Conservation (phyloP, 1,140 invertebrate species). For the Conus ventricosus region DNA sequence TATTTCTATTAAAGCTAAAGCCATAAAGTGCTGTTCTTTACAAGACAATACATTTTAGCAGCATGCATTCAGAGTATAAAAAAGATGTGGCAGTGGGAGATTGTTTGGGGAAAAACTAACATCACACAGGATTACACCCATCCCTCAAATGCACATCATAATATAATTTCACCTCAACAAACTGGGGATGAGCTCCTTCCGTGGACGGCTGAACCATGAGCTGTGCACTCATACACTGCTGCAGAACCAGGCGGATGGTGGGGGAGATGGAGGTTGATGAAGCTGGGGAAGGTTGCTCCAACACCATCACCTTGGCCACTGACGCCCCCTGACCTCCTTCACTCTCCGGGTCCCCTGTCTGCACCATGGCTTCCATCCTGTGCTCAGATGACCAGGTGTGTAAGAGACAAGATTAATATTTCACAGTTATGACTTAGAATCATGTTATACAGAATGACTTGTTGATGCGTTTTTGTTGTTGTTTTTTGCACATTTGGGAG, state of each 20-base stretch:
- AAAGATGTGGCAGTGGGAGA: too few species aligned
- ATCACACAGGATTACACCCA: too few species aligned
- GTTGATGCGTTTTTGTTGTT: too few species aligned
- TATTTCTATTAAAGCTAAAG: too few species aligned
- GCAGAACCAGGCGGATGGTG: slow-evolving; percentile 52
- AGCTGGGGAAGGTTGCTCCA: not conserved
- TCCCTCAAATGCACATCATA: too few species aligned
- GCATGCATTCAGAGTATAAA: too few species aligned
- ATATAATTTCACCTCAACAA: slow-evolving; percentile 52
- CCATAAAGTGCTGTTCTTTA: too few species aligned
- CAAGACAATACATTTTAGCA: too few species aligned
- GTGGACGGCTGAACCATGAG: slow-evolving; percentile 57
- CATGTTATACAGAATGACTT: too few species aligned
- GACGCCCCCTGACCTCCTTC: slow-evolving; percentile 7
- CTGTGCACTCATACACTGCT: slow-evolving; percentile 64
- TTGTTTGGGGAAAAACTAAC: too few species aligned
- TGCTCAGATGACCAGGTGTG: not conserved
- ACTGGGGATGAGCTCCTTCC: slow-evolving; percentile 49
- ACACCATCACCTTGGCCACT: slow-evolving; percentile 16
- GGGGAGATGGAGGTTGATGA: not conserved
- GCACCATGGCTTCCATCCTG: slow-evolving; percentile 12
- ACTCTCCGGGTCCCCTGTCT: not conserved
- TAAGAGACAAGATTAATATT: not conserved
- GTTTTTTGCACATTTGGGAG: too few species aligned
- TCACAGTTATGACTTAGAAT: too few species aligned